phyloP scores from a whole-genome alignment of 23 tunicate genomes.

The Phallusia fumigata region DNA sequence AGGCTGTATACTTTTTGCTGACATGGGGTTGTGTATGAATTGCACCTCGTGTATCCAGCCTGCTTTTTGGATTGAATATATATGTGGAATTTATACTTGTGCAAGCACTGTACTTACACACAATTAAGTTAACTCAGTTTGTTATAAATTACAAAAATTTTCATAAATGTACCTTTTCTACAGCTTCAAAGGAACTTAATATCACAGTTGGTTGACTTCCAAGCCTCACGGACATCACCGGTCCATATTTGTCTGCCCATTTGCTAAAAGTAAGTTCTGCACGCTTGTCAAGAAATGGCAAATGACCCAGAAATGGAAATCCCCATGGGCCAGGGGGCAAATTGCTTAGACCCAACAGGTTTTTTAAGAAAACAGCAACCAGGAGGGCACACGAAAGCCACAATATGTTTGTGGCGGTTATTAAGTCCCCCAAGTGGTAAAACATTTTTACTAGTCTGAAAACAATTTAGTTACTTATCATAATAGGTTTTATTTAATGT shows the following conservation, averaged over 20 bases:
- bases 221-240: conserved; percentile 4
- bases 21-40: no score
- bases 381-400: background rate
- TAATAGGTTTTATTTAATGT: no score
- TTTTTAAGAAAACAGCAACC: background rate
- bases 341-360: background rate
- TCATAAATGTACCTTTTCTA: background rate
- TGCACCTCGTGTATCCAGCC: no score
- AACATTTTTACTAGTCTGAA: background rate
- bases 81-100: no score
- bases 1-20: no score
- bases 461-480: no score
- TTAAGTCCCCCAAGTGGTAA: background rate
- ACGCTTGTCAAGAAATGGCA: conserved; percentile 4
- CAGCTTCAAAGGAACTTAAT: background rate
- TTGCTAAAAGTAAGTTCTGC: background rate
- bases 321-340: conserved; percentile 29
- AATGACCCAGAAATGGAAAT: conserved; percentile 3
- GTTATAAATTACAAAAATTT: no score
- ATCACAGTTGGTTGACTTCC: conserved; percentile 13
- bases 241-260: conserved; percentile 16
- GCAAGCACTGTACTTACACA: no score
- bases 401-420: background rate
- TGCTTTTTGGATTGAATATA: no score
- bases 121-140: no score